Conservation (phyloP, 2,113 vertebrate species). For the Paradoxurus hermaphroditus region DNA sequence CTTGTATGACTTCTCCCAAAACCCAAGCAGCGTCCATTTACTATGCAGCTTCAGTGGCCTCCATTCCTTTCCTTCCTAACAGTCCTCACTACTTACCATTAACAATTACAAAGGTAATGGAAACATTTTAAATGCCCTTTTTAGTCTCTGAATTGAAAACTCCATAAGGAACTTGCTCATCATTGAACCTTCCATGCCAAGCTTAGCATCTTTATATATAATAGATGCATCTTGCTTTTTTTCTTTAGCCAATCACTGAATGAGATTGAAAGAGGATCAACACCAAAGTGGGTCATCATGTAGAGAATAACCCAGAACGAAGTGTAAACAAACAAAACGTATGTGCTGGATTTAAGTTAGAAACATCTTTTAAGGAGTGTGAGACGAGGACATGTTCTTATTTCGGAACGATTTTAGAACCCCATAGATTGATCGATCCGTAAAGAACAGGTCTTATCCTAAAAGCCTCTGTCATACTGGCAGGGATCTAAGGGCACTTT, state of each 20-base stretch:
- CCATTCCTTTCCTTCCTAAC: neutral
- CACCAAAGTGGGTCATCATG: neutral
- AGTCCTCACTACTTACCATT: neutral
- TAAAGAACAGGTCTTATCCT: neutral
- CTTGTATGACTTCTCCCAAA: neutral
- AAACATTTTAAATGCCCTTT: neutral
- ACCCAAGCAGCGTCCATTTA: neutral
- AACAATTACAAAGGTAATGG: neutral
- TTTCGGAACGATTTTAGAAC: neutral
- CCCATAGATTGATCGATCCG: neutral
- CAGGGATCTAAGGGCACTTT: neutral
- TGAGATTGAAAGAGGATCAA: neutral
- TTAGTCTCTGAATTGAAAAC: neutral
- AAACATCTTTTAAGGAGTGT: neutral
- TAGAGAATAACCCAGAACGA: neutral
- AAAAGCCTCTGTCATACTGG: neutral
- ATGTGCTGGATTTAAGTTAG: neutral
- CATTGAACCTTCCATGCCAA: neutral
- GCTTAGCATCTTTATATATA: neutral
- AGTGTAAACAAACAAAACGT: neutral
- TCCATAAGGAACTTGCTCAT: neutral
- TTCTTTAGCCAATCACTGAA: neutral
- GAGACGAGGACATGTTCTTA: neutral
- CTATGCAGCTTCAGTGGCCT: neutral
- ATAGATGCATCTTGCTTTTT: neutral